These are phyloP conservation scores for Pseudolaguvia tuberculata DNA, from an alignment of 2,113 vertebrate species.

Conservation along the genomic window DNA sequence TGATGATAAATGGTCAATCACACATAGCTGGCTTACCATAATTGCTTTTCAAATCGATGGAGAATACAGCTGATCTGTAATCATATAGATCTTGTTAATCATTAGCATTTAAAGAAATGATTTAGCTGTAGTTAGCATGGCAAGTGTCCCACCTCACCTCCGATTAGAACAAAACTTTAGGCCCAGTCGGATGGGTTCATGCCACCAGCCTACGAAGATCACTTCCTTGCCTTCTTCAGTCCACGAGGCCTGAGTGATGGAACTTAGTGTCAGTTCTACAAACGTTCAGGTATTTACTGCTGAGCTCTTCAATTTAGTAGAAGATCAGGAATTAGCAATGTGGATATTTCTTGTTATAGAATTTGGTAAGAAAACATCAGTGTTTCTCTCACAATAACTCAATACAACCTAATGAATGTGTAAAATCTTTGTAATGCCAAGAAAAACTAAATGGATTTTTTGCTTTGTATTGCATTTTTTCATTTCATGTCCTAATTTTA, in stretches of 20 bases:
- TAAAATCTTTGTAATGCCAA: neutral
- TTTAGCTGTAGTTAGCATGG: neutral
- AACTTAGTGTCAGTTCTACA: neutral
- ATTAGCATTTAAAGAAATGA: neutral
- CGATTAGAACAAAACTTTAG: constrained; percentile 73
- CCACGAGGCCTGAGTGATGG: constrained; percentile 64
- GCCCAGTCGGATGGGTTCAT: constrained; percentile 71
- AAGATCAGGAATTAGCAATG: no score
- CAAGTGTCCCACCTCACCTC: constrained; percentile 54
- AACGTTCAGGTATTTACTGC: neutral
- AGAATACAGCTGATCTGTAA: constrained; percentile 67
- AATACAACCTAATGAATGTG: neutral
- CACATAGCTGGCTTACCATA: constrained; percentile 60
- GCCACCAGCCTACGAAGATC: constrained; percentile 70
- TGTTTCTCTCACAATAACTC: neutral
- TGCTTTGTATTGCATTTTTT: neutral
- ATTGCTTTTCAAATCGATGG: constrained; percentile 58
- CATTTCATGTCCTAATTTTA: neutral
- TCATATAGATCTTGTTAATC: neutral
- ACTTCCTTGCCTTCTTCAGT: constrained; percentile 52
- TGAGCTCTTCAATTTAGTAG: neutral
- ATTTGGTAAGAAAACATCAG: neutral
- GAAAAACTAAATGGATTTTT: neutral
- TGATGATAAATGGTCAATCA: no score
- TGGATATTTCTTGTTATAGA: neutral